phyloP scores from a whole-genome alignment of 2,797 vertebrate species.

The Octomys mimax region DNA sequence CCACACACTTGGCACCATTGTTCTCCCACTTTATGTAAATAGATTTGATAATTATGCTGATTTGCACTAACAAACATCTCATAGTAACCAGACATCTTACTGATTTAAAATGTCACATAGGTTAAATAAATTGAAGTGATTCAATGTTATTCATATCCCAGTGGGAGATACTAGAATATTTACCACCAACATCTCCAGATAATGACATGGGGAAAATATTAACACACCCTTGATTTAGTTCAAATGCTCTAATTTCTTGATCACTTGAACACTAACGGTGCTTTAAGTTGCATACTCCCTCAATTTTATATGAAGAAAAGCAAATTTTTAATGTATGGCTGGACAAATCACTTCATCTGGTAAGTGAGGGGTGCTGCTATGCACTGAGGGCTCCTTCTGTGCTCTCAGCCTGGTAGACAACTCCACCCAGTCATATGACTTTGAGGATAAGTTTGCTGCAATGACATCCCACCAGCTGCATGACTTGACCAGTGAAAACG shows the following conservation, averaged over 20 bases:
- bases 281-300: constrained; percentile 18
- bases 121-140: neutral
- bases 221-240: constrained; percentile 6
- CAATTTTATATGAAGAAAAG: neutral
- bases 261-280: constrained; percentile 21
- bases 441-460: neutral
- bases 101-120: neutral
- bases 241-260: constrained; percentile 3
- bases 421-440: neutral
- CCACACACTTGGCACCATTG: neutral
- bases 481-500: neutral
- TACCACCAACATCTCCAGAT: neutral
- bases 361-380: neutral
- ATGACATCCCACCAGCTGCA: neutral
- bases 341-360: neutral
- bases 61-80: neutral
- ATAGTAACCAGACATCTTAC: neutral
- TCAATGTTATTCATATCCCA: neutral
- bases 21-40: neutral
- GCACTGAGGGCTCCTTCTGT: neutral
- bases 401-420: neutral
- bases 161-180: neutral
- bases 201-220: neutral
- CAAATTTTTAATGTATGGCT: neutral
- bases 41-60: neutral